Evolutionary conservation across 2,113 vertebrate species (phyloP).

Genomic region (Protobothrops mucrosquamatus): DNA sequence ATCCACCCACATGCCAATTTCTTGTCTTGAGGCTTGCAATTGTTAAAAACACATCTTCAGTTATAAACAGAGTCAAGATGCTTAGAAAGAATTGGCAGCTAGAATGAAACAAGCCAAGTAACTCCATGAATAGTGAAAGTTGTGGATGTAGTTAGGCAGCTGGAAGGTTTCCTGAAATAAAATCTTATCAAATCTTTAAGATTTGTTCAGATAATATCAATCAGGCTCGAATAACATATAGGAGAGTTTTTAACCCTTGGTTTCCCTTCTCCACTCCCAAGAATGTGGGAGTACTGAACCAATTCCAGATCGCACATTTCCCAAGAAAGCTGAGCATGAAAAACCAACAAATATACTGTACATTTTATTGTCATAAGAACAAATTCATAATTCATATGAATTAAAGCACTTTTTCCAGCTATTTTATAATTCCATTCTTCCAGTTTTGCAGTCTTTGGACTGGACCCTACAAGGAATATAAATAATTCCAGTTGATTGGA

Average conservation of each 20-base stretch:
- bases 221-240: background rate
- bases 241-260: background rate
- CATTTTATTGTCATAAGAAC: background rate
- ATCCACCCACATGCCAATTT: constrained; percentile 61
- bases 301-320: background rate
- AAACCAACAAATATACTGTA: background rate
- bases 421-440: background rate
- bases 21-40: constrained; percentile 65
- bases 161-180: constrained; percentile 7
- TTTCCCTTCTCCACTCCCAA: background rate
- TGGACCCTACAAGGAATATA: background rate
- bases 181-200: background rate
- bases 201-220: background rate
- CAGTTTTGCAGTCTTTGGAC: background rate
- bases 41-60: constrained; percentile 58
- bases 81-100: constrained; percentile 33
- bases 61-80: constrained; percentile 47
- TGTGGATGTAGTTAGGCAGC: background rate
- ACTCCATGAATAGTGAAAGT: constrained; percentile 39
- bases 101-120: constrained; percentile 18
- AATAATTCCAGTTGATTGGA: background rate
- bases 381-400: background rate
- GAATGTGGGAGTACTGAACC: background rate
- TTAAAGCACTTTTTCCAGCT: background rate
- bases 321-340: background rate